These are phyloP conservation scores for Arbacia lixula DNA, from an alignment of 53 echinoderm and acorn worm species.

Conservation along the genomic window DNA sequence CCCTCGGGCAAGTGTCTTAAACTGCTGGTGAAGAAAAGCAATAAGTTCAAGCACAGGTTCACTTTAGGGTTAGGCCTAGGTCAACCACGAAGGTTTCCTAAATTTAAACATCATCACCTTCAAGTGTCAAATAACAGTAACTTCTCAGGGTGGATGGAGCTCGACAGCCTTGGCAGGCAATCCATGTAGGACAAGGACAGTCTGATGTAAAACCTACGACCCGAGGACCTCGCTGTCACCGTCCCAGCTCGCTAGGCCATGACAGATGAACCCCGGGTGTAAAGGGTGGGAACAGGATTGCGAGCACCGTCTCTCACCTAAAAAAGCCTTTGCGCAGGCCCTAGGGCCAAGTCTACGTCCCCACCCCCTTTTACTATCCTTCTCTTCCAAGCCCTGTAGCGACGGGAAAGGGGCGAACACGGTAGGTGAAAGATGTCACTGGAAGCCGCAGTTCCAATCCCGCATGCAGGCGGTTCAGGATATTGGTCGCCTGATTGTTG, in stretches of 20 bases:
- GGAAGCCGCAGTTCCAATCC: slow-evolving; percentile 49
- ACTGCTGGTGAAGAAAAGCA: too few species aligned
- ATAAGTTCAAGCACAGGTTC: too few species aligned
- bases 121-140: slow-evolving; percentile 10
- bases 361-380: not conserved
- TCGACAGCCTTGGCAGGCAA: slow-evolving; percentile 53
- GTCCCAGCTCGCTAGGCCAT: too few species aligned
- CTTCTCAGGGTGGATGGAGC: slow-evolving; percentile 33
- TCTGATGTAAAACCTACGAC: slow-evolving; percentile 52
- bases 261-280: slow-evolving; percentile 39
- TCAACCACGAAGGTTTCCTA: too few species aligned
- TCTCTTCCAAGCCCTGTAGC: slow-evolving; percentile 51
- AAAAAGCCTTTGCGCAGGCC: too few species aligned
- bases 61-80: too few species aligned
- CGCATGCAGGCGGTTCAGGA: too few species aligned
- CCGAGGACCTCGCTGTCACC: slow-evolving; percentile 65
- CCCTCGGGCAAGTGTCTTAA: too few species aligned
- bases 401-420: slow-evolving; percentile 68
- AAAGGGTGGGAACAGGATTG: slow-evolving; percentile 35
- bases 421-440: too few species aligned
- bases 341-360: too few species aligned
- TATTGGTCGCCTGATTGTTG: slow-evolving; percentile 59
- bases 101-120: not conserved
- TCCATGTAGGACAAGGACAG: slow-evolving; percentile 52
- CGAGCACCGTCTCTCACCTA: too few species aligned